phyloP scores from a whole-genome alignment of 2,797 vertebrate species.

The Coccyzus lansbergi region DNA sequence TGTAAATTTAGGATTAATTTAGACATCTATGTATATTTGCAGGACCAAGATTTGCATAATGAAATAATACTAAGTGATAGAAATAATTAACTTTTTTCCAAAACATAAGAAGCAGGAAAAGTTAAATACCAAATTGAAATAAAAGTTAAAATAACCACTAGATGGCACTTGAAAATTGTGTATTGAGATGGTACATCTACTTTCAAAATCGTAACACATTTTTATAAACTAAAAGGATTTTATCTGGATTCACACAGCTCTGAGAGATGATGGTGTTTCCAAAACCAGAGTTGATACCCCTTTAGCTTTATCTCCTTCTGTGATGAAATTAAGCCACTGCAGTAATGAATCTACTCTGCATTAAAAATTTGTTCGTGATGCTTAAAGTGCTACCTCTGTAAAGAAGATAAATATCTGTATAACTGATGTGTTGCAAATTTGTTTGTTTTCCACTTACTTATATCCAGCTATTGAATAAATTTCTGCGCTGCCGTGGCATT shows the following conservation, averaged over 20 bases:
- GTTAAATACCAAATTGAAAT: neutral
- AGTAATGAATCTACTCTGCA: neutral
- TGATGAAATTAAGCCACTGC: neutral
- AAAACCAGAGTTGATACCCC: neutral
- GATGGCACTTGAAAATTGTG: conserved; percentile 72
- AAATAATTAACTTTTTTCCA: neutral
- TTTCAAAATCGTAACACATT: neutral
- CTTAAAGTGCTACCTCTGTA: neutral
- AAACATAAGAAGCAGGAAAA: neutral
- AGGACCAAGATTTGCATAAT: neutral
- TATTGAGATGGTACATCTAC: neutral
- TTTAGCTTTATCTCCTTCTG: neutral
- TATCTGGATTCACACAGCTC: neutral
- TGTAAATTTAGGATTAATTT: neutral
- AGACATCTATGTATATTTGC: neutral
- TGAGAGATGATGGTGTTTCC: neutral
- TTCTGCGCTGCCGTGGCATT: neutral
- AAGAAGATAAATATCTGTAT: neutral
- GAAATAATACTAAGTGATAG: neutral
- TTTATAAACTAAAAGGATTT: neutral
- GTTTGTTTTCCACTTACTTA: neutral
- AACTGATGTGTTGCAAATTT: neutral
- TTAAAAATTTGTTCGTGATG: neutral
- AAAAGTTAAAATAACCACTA: conserved; percentile 69
- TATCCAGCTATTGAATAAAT: neutral